These are phyloP conservation scores for Galaxias olidus DNA, from an alignment of 2,797 vertebrate genomes.

Conservation along the genomic window DNA sequence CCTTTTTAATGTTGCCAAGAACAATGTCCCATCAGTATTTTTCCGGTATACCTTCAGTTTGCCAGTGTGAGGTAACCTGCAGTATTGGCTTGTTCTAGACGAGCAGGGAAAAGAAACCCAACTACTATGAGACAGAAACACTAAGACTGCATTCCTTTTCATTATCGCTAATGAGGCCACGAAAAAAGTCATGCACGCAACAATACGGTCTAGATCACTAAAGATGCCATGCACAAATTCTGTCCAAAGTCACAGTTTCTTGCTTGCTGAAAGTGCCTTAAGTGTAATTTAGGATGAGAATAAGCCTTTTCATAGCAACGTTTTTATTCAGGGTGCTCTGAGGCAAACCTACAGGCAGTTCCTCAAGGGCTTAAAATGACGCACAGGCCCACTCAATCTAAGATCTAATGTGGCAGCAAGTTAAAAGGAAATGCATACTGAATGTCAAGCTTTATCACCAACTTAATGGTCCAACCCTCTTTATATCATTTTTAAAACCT, in stretches of 20 bases:
- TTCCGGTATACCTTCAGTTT: too few species aligned
- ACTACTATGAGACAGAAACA: conserved; percentile 39
- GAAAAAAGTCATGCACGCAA: conserved; percentile 49
- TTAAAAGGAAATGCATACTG: conserved; percentile 55
- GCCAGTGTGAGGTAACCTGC: too few species aligned
- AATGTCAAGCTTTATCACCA: conserved; percentile 59
- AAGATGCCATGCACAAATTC: conserved; percentile 41
- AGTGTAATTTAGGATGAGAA: conserved; percentile 68
- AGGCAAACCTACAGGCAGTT: conserved; percentile 66
- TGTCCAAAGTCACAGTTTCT: conserved; percentile 46
- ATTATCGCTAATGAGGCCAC: conserved; percentile 54
- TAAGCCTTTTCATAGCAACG: conserved; percentile 64
- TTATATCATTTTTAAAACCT: conserved; percentile 50
- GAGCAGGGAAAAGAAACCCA: conserved; percentile 6
- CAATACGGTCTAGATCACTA: background rate
- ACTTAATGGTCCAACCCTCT: conserved; percentile 48
- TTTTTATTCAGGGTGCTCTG: conserved; percentile 68
- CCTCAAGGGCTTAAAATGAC: conserved; percentile 54
- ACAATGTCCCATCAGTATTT: conserved; percentile 12
- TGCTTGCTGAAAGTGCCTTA: conserved; percentile 64
- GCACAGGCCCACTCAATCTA: conserved; percentile 57
- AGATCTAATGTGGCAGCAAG: conserved; percentile 58
- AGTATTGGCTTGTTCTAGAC: too few species aligned
- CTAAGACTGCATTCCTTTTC: conserved; percentile 26
- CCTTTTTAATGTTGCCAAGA: conserved; percentile 2